phyloP scores from a whole-genome alignment of 92 coral and sea anemone species.

The Epizoanthus stellaris region DNA sequence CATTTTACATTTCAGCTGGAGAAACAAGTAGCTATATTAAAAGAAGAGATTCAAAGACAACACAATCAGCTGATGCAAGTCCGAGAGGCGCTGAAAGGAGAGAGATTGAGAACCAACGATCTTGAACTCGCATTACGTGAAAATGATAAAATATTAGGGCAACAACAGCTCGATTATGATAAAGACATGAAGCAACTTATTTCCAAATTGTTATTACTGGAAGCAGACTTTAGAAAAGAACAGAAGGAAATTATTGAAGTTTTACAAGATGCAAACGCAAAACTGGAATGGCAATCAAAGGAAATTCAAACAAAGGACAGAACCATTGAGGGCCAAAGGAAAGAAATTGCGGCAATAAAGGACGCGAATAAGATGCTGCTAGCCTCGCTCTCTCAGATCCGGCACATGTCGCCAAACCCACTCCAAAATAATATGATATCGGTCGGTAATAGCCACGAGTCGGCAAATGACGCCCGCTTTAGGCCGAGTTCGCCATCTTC shows the following conservation, averaged over 20 bases:
- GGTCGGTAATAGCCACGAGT: not conserved
- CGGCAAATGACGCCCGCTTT: not conserved
- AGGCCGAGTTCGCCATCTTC: not conserved
- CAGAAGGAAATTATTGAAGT: slow-evolving; percentile 66
- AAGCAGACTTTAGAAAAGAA: slow-evolving; percentile 75
- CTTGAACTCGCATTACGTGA: slow-evolving; percentile 68
- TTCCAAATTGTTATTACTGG: slow-evolving; percentile 67
- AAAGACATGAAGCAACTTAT: slow-evolving; percentile 71
- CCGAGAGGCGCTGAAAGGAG: slow-evolving; percentile 62
- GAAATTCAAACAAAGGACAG: slow-evolving; percentile 54
- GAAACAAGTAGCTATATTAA: slow-evolving; percentile 47
- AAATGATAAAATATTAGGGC: slow-evolving; percentile 58
- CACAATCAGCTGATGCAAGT: slow-evolving; percentile 64
- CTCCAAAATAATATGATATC: not conserved
- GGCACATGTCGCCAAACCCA: slow-evolving; percentile 37
- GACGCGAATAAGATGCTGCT: slow-evolving; percentile 72
- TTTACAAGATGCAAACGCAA: slow-evolving; percentile 58
- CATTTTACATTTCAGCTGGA: slow-evolving; percentile 64
- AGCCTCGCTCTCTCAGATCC: slow-evolving; percentile 70
- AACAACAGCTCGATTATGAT: slow-evolving; percentile 65
- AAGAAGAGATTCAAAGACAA: slow-evolving; percentile 68
- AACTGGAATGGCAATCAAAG: slow-evolving; percentile 57
- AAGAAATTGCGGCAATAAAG: slow-evolving; percentile 71
- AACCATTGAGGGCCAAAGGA: slow-evolving; percentile 63
- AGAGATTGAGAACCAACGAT: slow-evolving; percentile 63